Conservation (phyloP, 1,140 invertebrate species). For the Lepeophtheirus salmonis region DNA sequence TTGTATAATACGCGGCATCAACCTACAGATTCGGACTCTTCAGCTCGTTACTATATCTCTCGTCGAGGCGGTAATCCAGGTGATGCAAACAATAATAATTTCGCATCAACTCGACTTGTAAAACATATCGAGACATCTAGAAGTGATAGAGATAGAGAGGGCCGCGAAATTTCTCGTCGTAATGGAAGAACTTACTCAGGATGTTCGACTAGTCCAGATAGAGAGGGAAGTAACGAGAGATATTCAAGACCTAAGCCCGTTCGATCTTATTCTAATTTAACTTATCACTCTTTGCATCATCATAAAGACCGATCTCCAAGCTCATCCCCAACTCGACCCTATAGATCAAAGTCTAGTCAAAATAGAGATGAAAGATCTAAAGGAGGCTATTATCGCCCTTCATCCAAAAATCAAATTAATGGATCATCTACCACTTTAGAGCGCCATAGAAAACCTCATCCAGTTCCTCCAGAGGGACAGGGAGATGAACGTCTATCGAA, state of each 20-base stretch:
- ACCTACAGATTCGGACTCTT: neutral
- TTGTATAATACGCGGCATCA: neutral
- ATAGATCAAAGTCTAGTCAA: slow-evolving; percentile 4
- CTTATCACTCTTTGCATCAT: neutral
- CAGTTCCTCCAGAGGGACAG: neutral
- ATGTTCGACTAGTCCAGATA: slow-evolving; percentile 12
- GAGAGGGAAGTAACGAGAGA: slow-evolving; percentile 5
- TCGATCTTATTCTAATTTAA: neutral
- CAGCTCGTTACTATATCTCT: neutral
- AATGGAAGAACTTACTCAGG: slow-evolving; percentile 10
- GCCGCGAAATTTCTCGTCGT: neutral
- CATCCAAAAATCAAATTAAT: neutral
- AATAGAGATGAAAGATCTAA: slow-evolving; percentile 6
- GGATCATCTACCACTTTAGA: no score
- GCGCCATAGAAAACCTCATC: neutral
- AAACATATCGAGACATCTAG: neutral
- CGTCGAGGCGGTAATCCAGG: neutral
- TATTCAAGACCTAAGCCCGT: neutral
- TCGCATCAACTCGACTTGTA: slow-evolving; percentile 12
- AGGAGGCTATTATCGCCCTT: neutral
- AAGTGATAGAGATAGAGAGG: neutral
- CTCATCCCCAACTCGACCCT: slow-evolving; percentile 15
- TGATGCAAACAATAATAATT: neutral
- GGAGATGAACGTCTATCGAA: slow-evolving; percentile 3
- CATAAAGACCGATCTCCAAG: slow-evolving; percentile 10